Evolutionary conservation across 2,113 vertebrate genomes (phyloP).

Genomic region (Nymphicus hollandicus): DNA sequence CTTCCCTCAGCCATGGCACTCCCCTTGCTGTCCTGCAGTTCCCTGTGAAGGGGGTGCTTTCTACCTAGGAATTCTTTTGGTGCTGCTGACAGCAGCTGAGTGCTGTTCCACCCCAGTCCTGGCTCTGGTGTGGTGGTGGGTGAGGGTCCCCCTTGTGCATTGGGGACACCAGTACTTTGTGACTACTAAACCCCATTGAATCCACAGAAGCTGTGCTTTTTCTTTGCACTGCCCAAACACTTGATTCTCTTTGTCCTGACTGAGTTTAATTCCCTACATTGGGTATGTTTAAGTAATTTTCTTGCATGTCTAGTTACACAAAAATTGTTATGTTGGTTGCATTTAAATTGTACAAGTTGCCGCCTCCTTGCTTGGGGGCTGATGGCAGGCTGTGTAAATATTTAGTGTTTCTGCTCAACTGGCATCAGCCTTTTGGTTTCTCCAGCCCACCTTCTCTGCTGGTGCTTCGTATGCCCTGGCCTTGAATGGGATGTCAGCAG

Average conservation of each 20-base stretch:
- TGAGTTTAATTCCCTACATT: background rate
- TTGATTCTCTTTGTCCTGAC: background rate
- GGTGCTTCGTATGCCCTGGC: rapidly evolving
- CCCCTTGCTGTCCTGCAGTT: background rate
- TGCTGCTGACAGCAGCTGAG: background rate
- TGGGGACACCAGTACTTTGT: rapidly evolving
- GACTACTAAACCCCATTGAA: background rate
- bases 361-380: background rate
- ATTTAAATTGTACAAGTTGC: background rate
- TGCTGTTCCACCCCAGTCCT: background rate
- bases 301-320: background rate
- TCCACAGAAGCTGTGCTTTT: background rate
- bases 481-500: rapidly evolving
- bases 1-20: background rate
- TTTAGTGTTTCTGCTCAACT: background rate
- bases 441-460: background rate
- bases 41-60: background rate
- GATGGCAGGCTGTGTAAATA: slow-evolving; percentile 28
- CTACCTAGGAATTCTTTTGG: background rate
- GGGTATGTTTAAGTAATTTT: background rate
- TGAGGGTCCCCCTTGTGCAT: background rate
- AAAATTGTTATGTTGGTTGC: background rate
- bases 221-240: rapidly evolving
- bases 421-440: background rate
- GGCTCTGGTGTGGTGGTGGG: background rate